Percentiles rank a stretch among this genome's conserved stretches.
phyloP scores from a whole-genome alignment of 2,797 vertebrate species.

The Sciurus vulgaris region DNA sequence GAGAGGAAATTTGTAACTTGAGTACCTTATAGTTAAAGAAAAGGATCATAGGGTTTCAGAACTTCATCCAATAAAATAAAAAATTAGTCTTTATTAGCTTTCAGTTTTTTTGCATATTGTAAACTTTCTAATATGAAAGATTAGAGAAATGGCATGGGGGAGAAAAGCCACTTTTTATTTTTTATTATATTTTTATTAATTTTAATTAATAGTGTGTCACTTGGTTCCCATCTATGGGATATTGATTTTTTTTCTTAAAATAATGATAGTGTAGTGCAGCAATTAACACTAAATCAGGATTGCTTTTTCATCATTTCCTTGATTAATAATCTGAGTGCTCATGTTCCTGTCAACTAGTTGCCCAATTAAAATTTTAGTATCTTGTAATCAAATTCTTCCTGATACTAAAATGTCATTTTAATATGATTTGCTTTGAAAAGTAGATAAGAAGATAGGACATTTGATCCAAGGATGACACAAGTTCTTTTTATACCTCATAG shows the following conservation, averaged over 20 bases:
- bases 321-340: conserved; percentile 30
- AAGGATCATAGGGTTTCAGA: not conserved
- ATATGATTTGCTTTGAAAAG: conserved; percentile 30
- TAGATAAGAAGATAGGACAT: not conserved
- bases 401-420: conserved; percentile 14
- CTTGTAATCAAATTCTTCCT: conserved; percentile 56
- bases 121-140: not conserved
- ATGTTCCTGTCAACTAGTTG: not conserved
- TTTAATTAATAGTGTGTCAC: not conserved
- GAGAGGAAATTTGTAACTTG: conserved; percentile 14
- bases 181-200: not conserved
- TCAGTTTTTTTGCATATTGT: not conserved
- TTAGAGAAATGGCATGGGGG: not conserved
- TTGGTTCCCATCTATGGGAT: conserved; percentile 9
- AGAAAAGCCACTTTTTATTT: not conserved
- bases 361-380: conserved; percentile 59
- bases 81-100: not conserved
- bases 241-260: conserved; percentile 4
- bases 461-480: not conserved
- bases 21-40: not conserved
- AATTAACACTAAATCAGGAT: conserved; percentile 13
- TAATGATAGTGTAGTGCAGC: conserved; percentile 27
- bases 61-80: not conserved
- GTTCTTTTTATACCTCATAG: not conserved
- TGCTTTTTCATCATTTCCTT: not conserved